Evolutionary conservation across 2,888 invertebrate genomes (phyloP).

Genomic region (Athetis lepigone): DNA sequence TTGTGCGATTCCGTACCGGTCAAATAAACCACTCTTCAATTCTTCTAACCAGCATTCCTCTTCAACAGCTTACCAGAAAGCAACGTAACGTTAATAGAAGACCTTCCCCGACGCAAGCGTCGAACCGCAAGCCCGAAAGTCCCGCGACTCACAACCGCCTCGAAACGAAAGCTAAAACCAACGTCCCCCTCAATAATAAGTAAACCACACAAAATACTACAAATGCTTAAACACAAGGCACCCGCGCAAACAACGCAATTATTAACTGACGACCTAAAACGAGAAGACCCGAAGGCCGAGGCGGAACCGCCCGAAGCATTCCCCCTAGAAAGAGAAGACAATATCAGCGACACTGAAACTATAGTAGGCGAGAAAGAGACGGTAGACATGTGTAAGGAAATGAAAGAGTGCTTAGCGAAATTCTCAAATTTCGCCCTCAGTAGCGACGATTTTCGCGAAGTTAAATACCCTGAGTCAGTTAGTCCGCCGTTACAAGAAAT

Average conservation of each 20-base stretch:
- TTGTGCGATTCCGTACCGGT: too few relatives aligned
- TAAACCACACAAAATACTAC: slow-evolving; percentile 80
- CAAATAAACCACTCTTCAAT: too few relatives aligned
- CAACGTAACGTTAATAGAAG: slow-evolving; percentile 78
- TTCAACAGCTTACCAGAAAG: slow-evolving; percentile 76
- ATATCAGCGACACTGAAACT: slow-evolving; percentile 77
- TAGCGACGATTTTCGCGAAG: slow-evolving; percentile 63
- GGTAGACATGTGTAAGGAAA: slow-evolving; percentile 72
- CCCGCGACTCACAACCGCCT: slow-evolving; percentile 73
- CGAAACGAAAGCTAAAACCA: slow-evolving; percentile 81
- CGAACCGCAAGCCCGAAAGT: slow-evolving; percentile 75
- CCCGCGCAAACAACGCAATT: slow-evolving; percentile 68
- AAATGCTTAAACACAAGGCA: slow-evolving; percentile 80
- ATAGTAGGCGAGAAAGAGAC: slow-evolving; percentile 71
- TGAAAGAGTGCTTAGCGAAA: slow-evolving; percentile 85
- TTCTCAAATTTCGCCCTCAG: slow-evolving; percentile 82
- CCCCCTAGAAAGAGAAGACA: slow-evolving; percentile 79
- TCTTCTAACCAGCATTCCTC: too few relatives aligned
- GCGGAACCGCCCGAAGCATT: slow-evolving; percentile 83
- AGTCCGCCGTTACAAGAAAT: slow-evolving; percentile 87
- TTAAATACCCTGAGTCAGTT: slow-evolving; percentile 82
- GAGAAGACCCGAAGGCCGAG: slow-evolving; percentile 69
- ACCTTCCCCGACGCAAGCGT: slow-evolving; percentile 76
- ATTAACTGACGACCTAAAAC: slow-evolving; percentile 65
- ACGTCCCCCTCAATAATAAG: slow-evolving; percentile 68